These are phyloP conservation scores for Lutraria rhynchaena DNA, from an alignment of 1,140 invertebrate species.

Conservation along the genomic window DNA sequence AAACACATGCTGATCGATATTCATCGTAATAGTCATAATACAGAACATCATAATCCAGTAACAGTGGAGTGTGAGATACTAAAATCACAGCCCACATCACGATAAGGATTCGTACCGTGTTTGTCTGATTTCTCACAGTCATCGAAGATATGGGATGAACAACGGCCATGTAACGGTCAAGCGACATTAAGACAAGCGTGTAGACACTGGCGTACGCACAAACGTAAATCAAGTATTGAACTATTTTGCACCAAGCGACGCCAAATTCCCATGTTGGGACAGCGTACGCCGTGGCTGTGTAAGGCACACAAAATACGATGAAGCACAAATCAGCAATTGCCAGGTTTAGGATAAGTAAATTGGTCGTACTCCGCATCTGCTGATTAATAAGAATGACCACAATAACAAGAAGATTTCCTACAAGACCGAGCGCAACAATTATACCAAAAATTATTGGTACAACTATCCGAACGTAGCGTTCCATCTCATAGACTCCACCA, in stretches of 20 bases:
- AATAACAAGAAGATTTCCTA: conserved; percentile 94
- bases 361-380: conserved; percentile 96
- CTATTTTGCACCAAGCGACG: conserved; percentile 93
- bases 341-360: conserved; percentile 93
- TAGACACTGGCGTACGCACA: conserved; percentile 97
- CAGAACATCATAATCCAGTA: conserved; percentile 89
- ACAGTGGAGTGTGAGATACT: conserved; percentile 88
- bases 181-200: conserved; percentile 97
- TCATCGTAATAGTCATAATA: conserved; percentile 85
- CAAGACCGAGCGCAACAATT: conserved; percentile 92
- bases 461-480: conserved; percentile 70
- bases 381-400: conserved; percentile 92
- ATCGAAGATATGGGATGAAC: conserved; percentile 96
- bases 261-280: conserved; percentile 92
- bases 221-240: conserved; percentile 88
- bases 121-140: conserved; percentile 91
- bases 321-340: conserved; percentile 95
- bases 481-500: conserved; percentile 43
- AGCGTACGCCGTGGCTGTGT: conserved; percentile 82
- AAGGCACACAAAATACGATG: conserved; percentile 96
- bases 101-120: conserved; percentile 88
- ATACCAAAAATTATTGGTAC: conserved; percentile 94
- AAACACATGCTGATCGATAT: conserved; percentile 72
- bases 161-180: conserved; percentile 97
- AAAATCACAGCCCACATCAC: conserved; percentile 91